Conservation (phyloP, 1,140 invertebrate species). For the Apis cerana region DNA sequence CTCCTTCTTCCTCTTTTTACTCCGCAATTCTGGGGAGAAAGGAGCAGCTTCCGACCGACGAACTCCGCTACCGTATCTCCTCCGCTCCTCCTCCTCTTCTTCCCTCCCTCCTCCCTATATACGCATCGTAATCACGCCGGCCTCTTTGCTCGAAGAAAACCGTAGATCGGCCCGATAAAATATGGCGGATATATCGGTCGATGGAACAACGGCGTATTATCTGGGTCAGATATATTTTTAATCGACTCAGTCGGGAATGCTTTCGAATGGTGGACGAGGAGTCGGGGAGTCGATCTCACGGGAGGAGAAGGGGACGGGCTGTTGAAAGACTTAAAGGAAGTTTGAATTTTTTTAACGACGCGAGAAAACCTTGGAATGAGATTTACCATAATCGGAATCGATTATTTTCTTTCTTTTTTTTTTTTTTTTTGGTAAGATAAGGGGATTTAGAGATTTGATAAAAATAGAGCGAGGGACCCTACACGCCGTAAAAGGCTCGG, state of each 20-base stretch:
- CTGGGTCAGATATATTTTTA: neutral
- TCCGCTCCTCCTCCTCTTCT: constrained; percentile 39
- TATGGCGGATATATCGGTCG: neutral
- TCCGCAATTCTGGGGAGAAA: constrained; percentile 75
- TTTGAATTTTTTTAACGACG: neutral
- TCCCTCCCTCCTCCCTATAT: neutral
- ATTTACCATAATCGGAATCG: neutral
- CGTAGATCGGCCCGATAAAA: neutral
- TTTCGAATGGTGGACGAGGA: too few relatives aligned
- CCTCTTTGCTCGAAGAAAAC: neutral
- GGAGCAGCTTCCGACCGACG: constrained; percentile 76
- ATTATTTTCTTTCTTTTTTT: neutral
- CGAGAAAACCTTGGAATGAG: too few relatives aligned
- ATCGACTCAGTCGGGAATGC: too few relatives aligned
- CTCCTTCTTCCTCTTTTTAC: constrained; percentile 70
- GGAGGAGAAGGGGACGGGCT: too few relatives aligned
- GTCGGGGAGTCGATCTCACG: too few relatives aligned
- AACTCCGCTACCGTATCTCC: constrained; percentile 77
- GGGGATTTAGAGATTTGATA: neutral
- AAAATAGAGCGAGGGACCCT: neutral
- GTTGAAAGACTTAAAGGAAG: neutral
- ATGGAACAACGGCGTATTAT: neutral
- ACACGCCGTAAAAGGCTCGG: neutral
- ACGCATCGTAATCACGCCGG: constrained; percentile 22
- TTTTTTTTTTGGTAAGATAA: neutral